Evolutionary conservation across 2,797 vertebrate species (phyloP).

Genomic region (Diplodus sargus): DNA sequence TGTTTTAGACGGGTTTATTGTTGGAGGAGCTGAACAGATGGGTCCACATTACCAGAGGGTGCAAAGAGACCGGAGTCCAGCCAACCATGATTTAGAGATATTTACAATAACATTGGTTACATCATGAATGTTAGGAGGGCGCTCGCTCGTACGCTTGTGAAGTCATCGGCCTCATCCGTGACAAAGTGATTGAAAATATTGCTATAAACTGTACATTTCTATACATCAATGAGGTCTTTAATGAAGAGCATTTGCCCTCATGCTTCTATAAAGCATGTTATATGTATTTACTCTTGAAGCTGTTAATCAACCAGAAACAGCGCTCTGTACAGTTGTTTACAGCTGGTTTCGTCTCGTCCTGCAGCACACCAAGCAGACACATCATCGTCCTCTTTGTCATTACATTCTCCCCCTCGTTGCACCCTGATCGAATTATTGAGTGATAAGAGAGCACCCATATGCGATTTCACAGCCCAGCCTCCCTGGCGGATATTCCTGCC

Average conservation of each 20-base stretch:
- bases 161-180: not conserved
- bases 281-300: not conserved
- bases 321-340: not conserved
- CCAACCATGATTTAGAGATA: constrained; percentile 42
- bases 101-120: constrained; percentile 55
- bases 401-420: constrained; percentile 30
- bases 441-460: constrained; percentile 46
- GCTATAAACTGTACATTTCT: not conserved
- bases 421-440: constrained; percentile 66
- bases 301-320: not conserved
- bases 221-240: not conserved
- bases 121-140: constrained; percentile 33
- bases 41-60: constrained; percentile 66
- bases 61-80: constrained; percentile 48
- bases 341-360: constrained; percentile 4
- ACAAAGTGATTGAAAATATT: not conserved
- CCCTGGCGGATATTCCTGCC: constrained; percentile 30
- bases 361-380: not conserved
- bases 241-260: not conserved
- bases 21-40: constrained; percentile 74
- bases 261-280: not conserved
- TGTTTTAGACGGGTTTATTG: constrained; percentile 39
- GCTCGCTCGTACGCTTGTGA: not conserved
- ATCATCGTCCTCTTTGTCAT: constrained; percentile 48
- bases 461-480: constrained; percentile 39